Base-by-base conservation (phyloP, 2,888 invertebrate genomes). In the Sphecodes monilicornis region DNA sequence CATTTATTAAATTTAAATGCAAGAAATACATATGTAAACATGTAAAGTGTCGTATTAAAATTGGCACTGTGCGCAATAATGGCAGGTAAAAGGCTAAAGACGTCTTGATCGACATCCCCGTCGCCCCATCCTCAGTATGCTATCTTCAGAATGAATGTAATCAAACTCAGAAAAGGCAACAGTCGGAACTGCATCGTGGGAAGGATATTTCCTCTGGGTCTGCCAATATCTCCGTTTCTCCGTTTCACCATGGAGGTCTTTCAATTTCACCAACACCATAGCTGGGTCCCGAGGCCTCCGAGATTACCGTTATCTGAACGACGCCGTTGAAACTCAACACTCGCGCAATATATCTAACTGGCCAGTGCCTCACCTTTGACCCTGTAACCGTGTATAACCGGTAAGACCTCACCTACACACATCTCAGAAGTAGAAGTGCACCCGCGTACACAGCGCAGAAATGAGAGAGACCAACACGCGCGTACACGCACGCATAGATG, bases 221-320 rank as follows among this genome's bases (percentile, higher is more conserved):
- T 57, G 57, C 60, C 16, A 22, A n/a, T 57, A 36, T 66, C 70
- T 69, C 39, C 70, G 32, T 50, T 36, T 66, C 70, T 69, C 39
- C 70, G 32, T 50, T 36, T 70, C 71, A 10, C 76, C 80, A 79
- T 77, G 75, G 76, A 50, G 72, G 68, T 84, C 80, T 88, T 89
- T 89, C 84, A 88, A 89, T 89, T 89, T 82, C 84, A 73, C 54
- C 74, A 70, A 66, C 76, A 66, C 76, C 76, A 64, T 84, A 79
- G 73, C 72, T 22, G 43, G 70, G 57, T 73, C 82, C 70, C 68
- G 26, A 75, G 75, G 83, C 86, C 88, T 89, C 85, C 80, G 84
- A 89, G 91, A 90, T 90, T 89, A 87, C 90, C 86, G 91, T 90
- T 90, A 90, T 91, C 91, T 87, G 86, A 77, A 79, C 87, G 80